Evolutionary conservation across 2,888 invertebrate species (phyloP).

Genomic region (Pyrrhia umbra): DNA sequence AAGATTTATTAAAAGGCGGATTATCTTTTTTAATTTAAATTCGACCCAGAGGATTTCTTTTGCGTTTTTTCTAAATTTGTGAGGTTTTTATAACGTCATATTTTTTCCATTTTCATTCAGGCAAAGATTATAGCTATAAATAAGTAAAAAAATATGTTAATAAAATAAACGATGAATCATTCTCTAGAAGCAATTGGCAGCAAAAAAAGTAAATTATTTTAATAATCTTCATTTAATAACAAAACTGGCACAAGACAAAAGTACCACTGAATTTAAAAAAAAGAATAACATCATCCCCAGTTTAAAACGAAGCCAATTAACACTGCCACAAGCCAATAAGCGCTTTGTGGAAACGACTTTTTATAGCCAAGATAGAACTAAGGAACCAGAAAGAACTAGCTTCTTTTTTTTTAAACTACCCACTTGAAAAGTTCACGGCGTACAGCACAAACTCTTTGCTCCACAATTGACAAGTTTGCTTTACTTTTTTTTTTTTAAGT

Average conservation of each 20-base stretch:
- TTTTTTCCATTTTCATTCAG: neutral
- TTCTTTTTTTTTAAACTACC: constrained; percentile 49
- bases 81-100: neutral
- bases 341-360: constrained; percentile 55
- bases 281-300: constrained; percentile 25
- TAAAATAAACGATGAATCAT: neutral
- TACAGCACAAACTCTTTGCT: constrained; percentile 44
- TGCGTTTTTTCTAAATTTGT: constrained; percentile 11
- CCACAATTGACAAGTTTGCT: constrained; percentile 58
- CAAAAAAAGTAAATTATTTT: neutral
- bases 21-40: constrained; percentile 19
- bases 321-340: constrained; percentile 60
- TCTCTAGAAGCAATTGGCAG: neutral
- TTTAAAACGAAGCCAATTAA: constrained; percentile 58
- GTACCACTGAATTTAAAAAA: constrained; percentile 23
- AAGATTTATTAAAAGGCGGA: constrained; percentile 8
- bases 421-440: constrained; percentile 53
- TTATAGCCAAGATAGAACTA: constrained; percentile 50
- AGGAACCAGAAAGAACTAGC: constrained; percentile 44
- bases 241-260: constrained; percentile 33
- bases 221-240: constrained; percentile 15
- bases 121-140: too few relatives aligned
- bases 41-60: constrained; percentile 9
- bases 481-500: constrained; percentile 32
- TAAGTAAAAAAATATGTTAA: too few relatives aligned